Evolutionary conservation across 2,113 vertebrate species (phyloP).

Genomic region (Neolamprologus caudopunctatus): DNA sequence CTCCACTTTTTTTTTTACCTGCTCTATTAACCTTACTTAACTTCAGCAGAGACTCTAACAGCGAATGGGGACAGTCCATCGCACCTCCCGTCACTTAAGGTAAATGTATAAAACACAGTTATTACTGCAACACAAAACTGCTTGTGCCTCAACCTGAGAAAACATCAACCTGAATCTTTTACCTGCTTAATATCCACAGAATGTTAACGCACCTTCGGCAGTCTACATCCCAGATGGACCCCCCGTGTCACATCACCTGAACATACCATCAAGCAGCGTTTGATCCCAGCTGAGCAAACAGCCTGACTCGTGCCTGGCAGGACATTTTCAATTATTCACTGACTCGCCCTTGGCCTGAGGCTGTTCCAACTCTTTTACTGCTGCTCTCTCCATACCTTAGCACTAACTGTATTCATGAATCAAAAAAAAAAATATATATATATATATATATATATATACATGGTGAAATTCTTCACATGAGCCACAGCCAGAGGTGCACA

Average conservation of each 20-base stretch:
- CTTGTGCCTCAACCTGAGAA: background rate
- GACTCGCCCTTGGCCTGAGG: conserved; percentile 10
- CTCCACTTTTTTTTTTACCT: background rate
- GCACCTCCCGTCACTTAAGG: background rate
- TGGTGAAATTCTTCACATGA: background rate
- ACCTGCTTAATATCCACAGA: background rate
- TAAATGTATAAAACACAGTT: background rate
- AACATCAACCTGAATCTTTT: background rate
- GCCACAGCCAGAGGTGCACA: background rate
- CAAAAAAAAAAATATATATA: background rate
- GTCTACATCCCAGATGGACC: background rate
- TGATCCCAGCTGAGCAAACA: conserved; percentile 19
- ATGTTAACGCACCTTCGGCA: background rate
- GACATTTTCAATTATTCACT: conserved; percentile 45
- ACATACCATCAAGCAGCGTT: background rate
- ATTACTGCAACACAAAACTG: background rate
- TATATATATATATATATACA: background rate
- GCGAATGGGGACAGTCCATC: background rate
- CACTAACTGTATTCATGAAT: conserved; percentile 39
- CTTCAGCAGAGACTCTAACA: background rate
- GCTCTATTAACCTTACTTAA: background rate
- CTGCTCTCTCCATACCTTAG: background rate
- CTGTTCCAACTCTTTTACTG: background rate
- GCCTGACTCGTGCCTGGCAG: background rate
- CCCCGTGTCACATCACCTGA: background rate